Evolutionary conservation across 1,140 invertebrate genomes (phyloP).

Genomic region (Copidosoma floridanum): DNA sequence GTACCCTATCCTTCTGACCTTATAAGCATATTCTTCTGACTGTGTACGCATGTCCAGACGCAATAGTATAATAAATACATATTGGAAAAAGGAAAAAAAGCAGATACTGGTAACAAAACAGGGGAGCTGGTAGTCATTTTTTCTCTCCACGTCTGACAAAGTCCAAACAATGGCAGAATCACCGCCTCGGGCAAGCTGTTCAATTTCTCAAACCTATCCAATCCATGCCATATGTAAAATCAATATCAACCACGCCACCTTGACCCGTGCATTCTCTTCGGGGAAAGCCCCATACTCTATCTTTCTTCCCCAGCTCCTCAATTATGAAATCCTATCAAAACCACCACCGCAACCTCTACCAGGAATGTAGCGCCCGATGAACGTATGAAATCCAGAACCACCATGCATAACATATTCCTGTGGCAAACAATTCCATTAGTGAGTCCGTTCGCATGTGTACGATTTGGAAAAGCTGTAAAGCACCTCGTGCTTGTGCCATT

Average conservation of each 20-base stretch:
- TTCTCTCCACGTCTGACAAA: not conserved
- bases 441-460: too few species aligned
- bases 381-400: constrained; percentile 33
- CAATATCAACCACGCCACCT: constrained; percentile 55
- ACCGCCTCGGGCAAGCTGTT: constrained; percentile 48
- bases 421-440: constrained; percentile 17
- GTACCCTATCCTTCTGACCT: not conserved
- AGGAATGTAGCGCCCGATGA: constrained; percentile 41
- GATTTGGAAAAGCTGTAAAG: too few species aligned
- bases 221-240: constrained; percentile 60
- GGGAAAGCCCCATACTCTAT: too few species aligned
- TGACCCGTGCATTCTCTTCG: constrained; percentile 6
- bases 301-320: constrained; percentile 39
- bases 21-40: not conserved
- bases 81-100: too few species aligned
- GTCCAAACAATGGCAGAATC: constrained; percentile 13
- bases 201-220: constrained; percentile 60
- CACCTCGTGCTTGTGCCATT: too few species aligned
- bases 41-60: not conserved
- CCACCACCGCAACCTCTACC: too few species aligned
- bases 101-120: too few species aligned
- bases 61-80: too few species aligned
- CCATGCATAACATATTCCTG: constrained; percentile 27
- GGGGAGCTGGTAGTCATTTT: not conserved
- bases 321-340: constrained; percentile 46